phyloP scores from a whole-genome alignment of 2,797 vertebrate species.

The Onychomys arenicola region DNA sequence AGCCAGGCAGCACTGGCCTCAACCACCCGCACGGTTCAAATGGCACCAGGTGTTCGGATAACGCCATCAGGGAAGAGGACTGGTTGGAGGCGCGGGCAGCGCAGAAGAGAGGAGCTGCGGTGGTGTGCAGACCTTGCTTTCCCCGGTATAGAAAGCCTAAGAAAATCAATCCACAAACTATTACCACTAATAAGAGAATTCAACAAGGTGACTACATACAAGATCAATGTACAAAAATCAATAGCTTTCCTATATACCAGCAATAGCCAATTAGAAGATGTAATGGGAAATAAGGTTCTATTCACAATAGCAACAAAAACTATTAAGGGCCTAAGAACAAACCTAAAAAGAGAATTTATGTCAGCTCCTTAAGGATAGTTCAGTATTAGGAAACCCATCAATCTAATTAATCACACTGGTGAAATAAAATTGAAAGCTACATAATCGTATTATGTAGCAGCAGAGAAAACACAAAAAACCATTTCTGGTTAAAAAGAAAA shows the following conservation, averaged over 20 bases:
- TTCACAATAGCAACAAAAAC: constrained; percentile 59
- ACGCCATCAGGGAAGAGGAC: constrained; percentile 17
- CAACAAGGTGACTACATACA: constrained; percentile 66
- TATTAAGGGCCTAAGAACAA: constrained; percentile 63
- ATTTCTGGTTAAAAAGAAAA: not conserved
- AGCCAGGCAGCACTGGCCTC: not conserved
- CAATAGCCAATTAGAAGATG: constrained; percentile 74
- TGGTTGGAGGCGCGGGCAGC: not conserved
- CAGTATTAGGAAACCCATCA: constrained; percentile 61
- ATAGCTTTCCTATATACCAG: constrained; percentile 69
- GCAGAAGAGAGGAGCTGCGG: constrained; percentile 48
- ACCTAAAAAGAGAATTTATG: constrained; percentile 62
- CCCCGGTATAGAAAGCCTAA: constrained; percentile 31
- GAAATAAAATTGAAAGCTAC: constrained; percentile 61
- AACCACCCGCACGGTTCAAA: not conserved
- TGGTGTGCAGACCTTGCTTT: constrained; percentile 62
- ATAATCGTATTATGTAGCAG: constrained; percentile 9
- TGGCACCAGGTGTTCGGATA: not conserved
- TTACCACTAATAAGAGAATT: constrained; percentile 73
- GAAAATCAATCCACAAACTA: constrained; percentile 78
- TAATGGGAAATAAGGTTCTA: constrained; percentile 69
- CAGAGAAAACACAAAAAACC: constrained; percentile 35
- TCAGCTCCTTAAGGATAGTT: not conserved
- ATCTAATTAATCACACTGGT: constrained; percentile 59
- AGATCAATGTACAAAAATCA: constrained; percentile 73